Evolutionary conservation across 2,113 vertebrate genomes (phyloP).

Genomic region (Muntiacus reevesi): DNA sequence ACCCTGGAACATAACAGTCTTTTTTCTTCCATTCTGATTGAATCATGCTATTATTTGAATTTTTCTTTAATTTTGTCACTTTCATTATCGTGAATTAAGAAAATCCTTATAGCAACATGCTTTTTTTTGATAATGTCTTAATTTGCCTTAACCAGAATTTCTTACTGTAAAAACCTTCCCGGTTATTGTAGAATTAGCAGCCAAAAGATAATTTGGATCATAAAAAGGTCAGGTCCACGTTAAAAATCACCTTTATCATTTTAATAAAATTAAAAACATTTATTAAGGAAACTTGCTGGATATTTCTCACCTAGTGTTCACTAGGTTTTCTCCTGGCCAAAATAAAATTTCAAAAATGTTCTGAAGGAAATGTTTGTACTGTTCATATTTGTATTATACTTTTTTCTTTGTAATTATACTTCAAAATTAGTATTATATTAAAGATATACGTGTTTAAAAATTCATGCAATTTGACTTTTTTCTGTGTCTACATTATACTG

Average conservation of each 20-base stretch:
- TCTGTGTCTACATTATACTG: neutral
- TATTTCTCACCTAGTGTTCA: neutral
- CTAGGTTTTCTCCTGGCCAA: neutral
- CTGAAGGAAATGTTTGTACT: neutral
- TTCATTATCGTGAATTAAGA: conserved; percentile 44
- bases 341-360: conserved; percentile 19
- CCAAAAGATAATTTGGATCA: neutral
- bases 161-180: neutral
- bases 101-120: conserved; percentile 2
- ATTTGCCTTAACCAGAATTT: conserved; percentile 18
- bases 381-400: neutral
- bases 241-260: conserved; percentile 5
- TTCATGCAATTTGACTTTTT: neutral
- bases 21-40: conserved; percentile 52
- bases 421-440: conserved; percentile 20
- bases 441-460: neutral
- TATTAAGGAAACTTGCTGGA: neutral
- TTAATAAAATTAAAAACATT: neutral
- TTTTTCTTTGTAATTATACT: neutral
- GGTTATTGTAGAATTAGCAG: neutral
- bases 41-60: conserved; percentile 54
- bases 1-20: conserved; percentile 63
- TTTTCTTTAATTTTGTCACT: conserved; percentile 39
- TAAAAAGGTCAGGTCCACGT: neutral
- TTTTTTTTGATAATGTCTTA: neutral